Percentiles rank a stretch among this genome's conserved stretches.
Conservation (phyloP, 92 coral and sea anemone species). For the Phymanthus crucifer region DNA sequence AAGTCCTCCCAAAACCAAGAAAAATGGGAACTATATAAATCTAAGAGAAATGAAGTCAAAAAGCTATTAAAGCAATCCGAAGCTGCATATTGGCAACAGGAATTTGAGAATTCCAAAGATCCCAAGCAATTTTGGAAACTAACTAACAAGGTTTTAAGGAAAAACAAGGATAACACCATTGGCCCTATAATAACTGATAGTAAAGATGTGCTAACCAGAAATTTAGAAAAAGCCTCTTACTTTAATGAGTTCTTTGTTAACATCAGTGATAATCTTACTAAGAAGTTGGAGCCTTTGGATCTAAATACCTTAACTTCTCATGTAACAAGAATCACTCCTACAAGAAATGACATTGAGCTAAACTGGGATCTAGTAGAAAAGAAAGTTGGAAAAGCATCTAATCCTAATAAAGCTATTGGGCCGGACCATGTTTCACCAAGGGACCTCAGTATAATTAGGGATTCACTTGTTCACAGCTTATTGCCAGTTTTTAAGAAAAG, state of each 20-base stretch:
- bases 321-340: conserved; percentile 31
- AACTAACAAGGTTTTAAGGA: conserved; percentile 33
- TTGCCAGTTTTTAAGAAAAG: too few species aligned
- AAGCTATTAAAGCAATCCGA: conserved; percentile 26
- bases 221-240: conserved; percentile 15
- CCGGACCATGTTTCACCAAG: conserved; percentile 34
- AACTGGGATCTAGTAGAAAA: conserved; percentile 30
- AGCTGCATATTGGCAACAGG: conserved; percentile 29
- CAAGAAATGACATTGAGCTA: conserved; percentile 7
- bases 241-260: conserved; percentile 34
- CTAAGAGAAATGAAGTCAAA: conserved; percentile 20
- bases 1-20: too few species aligned
- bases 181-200: conserved; percentile 27
- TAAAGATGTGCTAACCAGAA: neutral
- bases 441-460: conserved; percentile 32
- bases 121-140: conserved; percentile 37
- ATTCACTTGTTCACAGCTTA: conserved; percentile 26
- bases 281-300: conserved; percentile 16
- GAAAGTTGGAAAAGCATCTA: conserved; percentile 21
- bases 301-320: neutral
- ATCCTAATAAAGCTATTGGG: conserved; percentile 37
- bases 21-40: conserved; percentile 14
- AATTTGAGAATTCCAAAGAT: conserved; percentile 20
- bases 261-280: conserved; percentile 34
- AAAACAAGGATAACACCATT: conserved; percentile 19